These are phyloP conservation scores for Drosophila pruinosa DNA, from an alignment of 1,140 invertebrate species.

Conservation along the genomic window DNA sequence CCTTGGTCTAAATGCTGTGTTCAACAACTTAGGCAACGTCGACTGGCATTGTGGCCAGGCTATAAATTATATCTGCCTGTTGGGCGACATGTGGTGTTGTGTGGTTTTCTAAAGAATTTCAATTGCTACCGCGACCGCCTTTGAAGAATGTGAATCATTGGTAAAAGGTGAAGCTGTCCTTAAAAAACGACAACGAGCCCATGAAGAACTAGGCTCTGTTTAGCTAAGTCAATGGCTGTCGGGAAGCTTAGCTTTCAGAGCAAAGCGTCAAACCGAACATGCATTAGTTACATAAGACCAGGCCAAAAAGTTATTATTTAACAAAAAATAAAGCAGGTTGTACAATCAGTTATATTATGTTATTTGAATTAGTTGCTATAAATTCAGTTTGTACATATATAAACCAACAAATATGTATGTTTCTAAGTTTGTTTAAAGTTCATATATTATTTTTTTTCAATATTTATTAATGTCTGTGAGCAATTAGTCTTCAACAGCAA, in stretches of 20 bases:
- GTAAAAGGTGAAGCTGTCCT: constrained; percentile 19
- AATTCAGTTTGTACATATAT: background rate
- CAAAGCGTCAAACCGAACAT: constrained; percentile 75
- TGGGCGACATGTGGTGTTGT: constrained; percentile 41
- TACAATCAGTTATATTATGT: constrained; percentile 39
- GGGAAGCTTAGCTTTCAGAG: constrained; percentile 60
- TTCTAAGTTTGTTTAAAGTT: constrained; percentile 3
- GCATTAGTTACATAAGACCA: constrained; percentile 49
- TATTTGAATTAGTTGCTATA: too few relatives aligned
- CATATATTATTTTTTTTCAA: constrained; percentile 9
- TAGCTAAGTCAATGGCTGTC: constrained; percentile 11
- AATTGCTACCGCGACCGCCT: constrained; percentile 55
- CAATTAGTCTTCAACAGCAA: constrained; percentile 5
- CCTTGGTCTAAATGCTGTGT: constrained; percentile 62
- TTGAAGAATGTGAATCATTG: constrained; percentile 67
- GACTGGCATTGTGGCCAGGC: constrained; percentile 29
- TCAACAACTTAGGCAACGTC: constrained; percentile 19
- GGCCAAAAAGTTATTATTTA: constrained; percentile 39
- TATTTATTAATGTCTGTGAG: constrained; percentile 14
- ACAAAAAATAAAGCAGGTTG: constrained; percentile 39
- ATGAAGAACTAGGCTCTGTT: too few relatives aligned
- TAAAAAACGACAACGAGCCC: constrained; percentile 1
- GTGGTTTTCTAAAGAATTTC: constrained; percentile 69
- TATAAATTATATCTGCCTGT: constrained; percentile 58
- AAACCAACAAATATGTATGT: too few relatives aligned